Evolutionary conservation across 2,888 invertebrate genomes (phyloP).

Genomic region (Toxonevra muliebris): DNA sequence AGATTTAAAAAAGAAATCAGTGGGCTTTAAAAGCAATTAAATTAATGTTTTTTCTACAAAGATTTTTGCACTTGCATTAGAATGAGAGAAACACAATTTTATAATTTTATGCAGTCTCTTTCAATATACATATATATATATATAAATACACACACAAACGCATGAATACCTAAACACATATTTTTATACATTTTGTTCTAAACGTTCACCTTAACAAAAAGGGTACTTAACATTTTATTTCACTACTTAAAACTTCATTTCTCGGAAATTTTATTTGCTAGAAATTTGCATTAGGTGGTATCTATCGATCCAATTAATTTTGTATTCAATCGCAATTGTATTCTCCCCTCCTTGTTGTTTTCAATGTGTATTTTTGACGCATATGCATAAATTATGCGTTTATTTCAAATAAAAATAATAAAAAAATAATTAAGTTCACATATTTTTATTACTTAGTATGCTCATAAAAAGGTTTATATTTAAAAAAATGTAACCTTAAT

Average conservation of each 20-base stretch:
- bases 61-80: constrained; percentile 9
- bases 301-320: not conserved
- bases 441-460: no score
- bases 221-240: constrained; percentile 22
- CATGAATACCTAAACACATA: no score
- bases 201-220: constrained; percentile 4
- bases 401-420: constrained; percentile 34
- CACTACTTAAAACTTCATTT: no score
- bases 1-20: no score
- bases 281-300: not conserved
- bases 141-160: no score
- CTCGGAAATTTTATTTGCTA: constrained; percentile 1
- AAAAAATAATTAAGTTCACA: constrained; percentile 17
- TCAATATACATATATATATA: no score
- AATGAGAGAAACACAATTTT: no score
- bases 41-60: constrained; percentile 15
- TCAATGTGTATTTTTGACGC: constrained; percentile 26
- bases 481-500: constrained; percentile 43
- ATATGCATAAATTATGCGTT: constrained; percentile 35
- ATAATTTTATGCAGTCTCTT: no score
- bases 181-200: no score
- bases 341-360: not conserved
- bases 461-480: no score
- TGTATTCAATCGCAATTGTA: not conserved
- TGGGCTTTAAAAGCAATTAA: not conserved